phyloP scores from a whole-genome alignment of 2,797 vertebrate genomes.

The Tadarida brasiliensis region DNA sequence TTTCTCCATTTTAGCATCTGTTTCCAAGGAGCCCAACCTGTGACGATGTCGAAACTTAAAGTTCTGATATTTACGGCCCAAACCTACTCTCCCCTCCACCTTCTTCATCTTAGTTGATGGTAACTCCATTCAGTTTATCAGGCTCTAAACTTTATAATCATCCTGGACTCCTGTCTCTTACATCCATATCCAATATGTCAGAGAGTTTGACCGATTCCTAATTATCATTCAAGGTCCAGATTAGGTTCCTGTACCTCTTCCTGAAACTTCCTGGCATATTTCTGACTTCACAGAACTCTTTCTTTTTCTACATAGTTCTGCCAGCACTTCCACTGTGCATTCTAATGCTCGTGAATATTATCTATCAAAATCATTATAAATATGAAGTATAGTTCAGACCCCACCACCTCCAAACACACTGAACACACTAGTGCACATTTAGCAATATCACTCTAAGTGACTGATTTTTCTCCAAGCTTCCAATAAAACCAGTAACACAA shows the following conservation, averaged over 20 bases:
- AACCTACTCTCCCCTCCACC: neutral
- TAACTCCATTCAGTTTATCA: neutral
- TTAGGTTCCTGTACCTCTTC: neutral
- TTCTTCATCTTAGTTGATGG: neutral
- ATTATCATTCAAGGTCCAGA: neutral
- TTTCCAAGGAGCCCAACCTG: neutral
- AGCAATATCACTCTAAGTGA: neutral
- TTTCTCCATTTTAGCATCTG: neutral
- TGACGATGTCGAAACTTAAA: neutral
- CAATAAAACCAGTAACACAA: neutral
- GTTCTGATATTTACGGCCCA: neutral
- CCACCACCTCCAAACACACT: neutral
- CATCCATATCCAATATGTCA: neutral
- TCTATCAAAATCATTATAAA: neutral
- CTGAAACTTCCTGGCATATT: neutral
- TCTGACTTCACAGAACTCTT: neutral
- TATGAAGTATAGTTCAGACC: neutral
- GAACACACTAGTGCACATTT: neutral
- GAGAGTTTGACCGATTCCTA: neutral
- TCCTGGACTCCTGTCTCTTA: neutral
- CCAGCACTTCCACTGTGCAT: neutral
- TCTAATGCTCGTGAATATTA: neutral
- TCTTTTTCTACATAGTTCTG: constrained; percentile 24
- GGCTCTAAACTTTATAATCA: neutral
- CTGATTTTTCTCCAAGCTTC: neutral